These are phyloP conservation scores for Colinus virginianus DNA, from an alignment of 2,113 vertebrate genomes.

Conservation along the genomic window DNA sequence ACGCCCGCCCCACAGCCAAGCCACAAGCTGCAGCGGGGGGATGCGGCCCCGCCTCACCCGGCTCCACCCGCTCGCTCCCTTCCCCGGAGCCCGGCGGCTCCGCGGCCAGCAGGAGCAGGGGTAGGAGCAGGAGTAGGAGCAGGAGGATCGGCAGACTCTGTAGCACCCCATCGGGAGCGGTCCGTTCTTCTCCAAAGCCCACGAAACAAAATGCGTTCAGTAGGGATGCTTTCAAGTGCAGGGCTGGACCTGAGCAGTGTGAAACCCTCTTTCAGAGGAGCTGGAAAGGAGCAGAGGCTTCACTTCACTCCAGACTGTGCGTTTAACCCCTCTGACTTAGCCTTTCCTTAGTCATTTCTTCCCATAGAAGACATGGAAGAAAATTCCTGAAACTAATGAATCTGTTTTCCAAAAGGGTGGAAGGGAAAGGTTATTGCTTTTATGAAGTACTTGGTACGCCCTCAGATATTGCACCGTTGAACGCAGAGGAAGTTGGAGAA, in stretches of 20 bases:
- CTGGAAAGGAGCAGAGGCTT: not conserved
- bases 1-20: rapidly evolving
- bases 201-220: not conserved
- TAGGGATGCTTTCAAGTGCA: not conserved
- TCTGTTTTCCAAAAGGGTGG: not conserved
- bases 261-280: not conserved
- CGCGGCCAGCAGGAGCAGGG: not conserved
- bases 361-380: not conserved
- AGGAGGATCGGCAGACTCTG: not conserved
- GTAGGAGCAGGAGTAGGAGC: not conserved
- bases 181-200: not conserved
- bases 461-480: not conserved
- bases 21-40: not conserved
- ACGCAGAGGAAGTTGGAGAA: not conserved
- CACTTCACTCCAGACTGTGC: not conserved
- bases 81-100: not conserved
- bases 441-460: not conserved
- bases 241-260: not conserved
- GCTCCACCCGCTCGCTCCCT: not conserved
- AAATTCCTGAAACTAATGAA: not conserved
- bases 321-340: not conserved
- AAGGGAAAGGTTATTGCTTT: not conserved
- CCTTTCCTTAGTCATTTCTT: not conserved
- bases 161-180: too few species aligned
- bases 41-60: not conserved